Evolutionary conservation across 2,797 vertebrate genomes (phyloP), one percentile per base, ranked within the genome.

Genomic region (Anas acuta): DNA sequence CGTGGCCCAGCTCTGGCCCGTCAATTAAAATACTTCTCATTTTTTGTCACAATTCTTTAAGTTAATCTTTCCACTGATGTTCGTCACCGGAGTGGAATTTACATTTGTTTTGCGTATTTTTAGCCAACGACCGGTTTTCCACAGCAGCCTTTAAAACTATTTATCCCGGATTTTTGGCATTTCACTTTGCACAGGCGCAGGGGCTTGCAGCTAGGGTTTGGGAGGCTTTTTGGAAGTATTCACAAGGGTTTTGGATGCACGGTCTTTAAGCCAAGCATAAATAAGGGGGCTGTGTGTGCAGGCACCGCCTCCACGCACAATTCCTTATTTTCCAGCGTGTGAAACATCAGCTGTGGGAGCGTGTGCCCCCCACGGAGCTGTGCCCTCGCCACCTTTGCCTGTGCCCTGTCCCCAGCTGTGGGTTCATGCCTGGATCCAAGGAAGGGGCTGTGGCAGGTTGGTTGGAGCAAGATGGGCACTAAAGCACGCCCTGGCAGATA

Each of bases 51-150:
- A 78, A 73, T 86, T 88, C 92, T 87, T 87, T 20, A 67, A 87
- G 70, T 92, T 88, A 26, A 62, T 88, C 89, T 95, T 96, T 88
- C 93, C 91, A 32, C 74, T 61, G 74, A 23, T 61, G 56, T 41
- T 71, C 33, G 74, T 95, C 93, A 96, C 30, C 3, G 21, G 25
- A 64, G 82, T 82, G 95, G 96, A 96, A 97, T 96, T 96, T 91
- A 88, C 91, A 84, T 91, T 96, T 86, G 76, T 90, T 95, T 91
- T 61, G 91, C 39, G 39, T 96, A 94, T 96, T 96, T 97, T 93
- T 93, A 95, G 95, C 85, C 71, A 49, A 47, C 5, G 47, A 73
- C 16, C 41, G 7, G 53, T 92, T 94, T 96, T 93, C 93, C 92
- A 90, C 66, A 87, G 87, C 79, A 47, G 91, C 93, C 89, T 94